These are phyloP conservation scores for Eutolmus rufibarbis DNA, from an alignment of 2,888 invertebrate species.

Conservation along the genomic window DNA sequence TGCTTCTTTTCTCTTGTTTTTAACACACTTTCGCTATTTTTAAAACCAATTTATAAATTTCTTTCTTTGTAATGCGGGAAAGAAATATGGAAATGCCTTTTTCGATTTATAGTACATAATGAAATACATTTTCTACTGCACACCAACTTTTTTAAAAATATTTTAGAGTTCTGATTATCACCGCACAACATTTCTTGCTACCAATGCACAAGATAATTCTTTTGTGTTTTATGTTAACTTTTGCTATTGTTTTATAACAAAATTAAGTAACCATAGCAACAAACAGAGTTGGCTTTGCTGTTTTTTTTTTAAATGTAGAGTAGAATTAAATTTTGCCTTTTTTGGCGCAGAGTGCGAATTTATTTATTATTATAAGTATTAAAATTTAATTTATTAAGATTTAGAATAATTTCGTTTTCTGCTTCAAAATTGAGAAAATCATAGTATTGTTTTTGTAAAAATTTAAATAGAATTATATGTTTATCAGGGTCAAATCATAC, in stretches of 20 bases:
- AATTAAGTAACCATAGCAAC: background rate
- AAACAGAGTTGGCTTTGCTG: background rate
- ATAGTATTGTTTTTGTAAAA: no score
- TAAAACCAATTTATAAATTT: background rate
- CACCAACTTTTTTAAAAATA: background rate
- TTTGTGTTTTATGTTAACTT: background rate
- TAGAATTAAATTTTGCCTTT: background rate
- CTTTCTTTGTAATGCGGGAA: background rate
- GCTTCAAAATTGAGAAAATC: no score
- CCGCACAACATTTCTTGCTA: background rate
- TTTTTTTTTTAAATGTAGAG: background rate
- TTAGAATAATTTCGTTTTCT: no score
- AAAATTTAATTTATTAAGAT: background rate
- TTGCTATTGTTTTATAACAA: background rate
- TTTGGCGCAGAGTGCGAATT: background rate
- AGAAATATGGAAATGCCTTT: background rate
- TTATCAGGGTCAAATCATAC: no score
- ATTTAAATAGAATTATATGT: no score
- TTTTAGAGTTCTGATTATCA: background rate
- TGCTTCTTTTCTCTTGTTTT: background rate
- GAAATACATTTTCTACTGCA: background rate
- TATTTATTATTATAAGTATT: background rate
- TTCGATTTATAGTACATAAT: constrained; percentile 6
- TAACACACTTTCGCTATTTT: background rate
- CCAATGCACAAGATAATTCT: background rate